Conservation (phyloP, 2,888 invertebrate genomes). For the Pegoplata infirma region DNA sequence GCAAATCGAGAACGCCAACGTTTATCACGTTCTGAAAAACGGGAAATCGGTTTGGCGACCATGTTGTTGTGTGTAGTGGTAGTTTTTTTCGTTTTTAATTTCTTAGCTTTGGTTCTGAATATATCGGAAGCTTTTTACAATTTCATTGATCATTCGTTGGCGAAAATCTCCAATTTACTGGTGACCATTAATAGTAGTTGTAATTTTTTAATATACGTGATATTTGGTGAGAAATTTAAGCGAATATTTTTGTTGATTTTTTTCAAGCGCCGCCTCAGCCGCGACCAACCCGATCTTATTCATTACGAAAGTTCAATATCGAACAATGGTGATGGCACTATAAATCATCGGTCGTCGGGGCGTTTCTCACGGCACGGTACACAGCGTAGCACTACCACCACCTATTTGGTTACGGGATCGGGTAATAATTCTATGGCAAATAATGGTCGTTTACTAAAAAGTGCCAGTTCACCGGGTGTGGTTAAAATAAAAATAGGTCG, state of each 20-base stretch:
- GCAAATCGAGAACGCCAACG: slow-evolving; percentile 94
- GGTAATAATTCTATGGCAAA: slow-evolving; percentile 68
- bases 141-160: slow-evolving; percentile 83
- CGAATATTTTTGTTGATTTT: slow-evolving; percentile 89
- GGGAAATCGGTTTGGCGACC: slow-evolving; percentile 95
- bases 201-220: slow-evolving; percentile 98
- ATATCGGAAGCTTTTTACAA: slow-evolving; percentile 89
- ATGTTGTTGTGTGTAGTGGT: slow-evolving; percentile 97
- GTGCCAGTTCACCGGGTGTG: slow-evolving; percentile 70
- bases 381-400: slow-evolving; percentile 76
- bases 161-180: slow-evolving; percentile 92
- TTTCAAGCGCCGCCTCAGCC: slow-evolving; percentile 83
- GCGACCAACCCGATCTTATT: slow-evolving; percentile 86
- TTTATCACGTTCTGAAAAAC: slow-evolving; percentile 91
- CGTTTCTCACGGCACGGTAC: slow-evolving; percentile 80
- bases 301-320: slow-evolving; percentile 91
- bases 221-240: slow-evolving; percentile 98
- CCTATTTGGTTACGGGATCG: slow-evolving; percentile 69
- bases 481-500: slow-evolving; percentile 76
- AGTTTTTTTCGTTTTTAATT: slow-evolving; percentile 96
- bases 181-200: slow-evolving; percentile 98
- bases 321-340: slow-evolving; percentile 86
- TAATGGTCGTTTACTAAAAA: slow-evolving; percentile 73
- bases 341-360: slow-evolving; percentile 81
- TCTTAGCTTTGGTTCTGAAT: slow-evolving; percentile 91